Evolutionary conservation across 1,140 invertebrate species (phyloP), one percentile per base, ranked within the genome.

Genomic region (Aplysia californica): DNA sequence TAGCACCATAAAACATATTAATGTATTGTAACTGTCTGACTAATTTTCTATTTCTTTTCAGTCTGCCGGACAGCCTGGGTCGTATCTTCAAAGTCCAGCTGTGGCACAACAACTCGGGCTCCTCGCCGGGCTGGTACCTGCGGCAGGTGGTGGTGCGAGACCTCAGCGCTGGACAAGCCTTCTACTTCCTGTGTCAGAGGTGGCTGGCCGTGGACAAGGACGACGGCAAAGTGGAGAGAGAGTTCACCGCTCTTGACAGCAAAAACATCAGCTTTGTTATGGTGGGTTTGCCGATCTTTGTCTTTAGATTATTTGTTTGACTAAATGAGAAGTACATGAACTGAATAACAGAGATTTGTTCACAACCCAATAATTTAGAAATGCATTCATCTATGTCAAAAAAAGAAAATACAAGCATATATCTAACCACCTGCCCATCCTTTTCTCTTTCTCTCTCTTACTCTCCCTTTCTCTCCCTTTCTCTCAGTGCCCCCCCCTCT

Each of bases 161-260:
- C 77, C 74, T 86, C 33, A 87, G 82, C 66, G 79, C 80, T 86
- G 87, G 85, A 20, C 76, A 84, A 23, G 81, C 77, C 10, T 88
- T 84, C 68, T 88, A 87, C 76, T 90, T 89, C 77, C 79, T 88
- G 20, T 90, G 87, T 79, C 87, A 90, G 76, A 86, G 84, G 68
- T 90, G 89, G 89, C 83, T 90, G 31, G 89, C 87, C 29, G 89
- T 89, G 2, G 87, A 90, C 66, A 86, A 89, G 73, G 84, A 85
- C 39, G 89, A 90, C 82, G 89, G 88, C n/a, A 88, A 87, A 74
- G 88, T 90, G n/a, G 89, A 90, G 73, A 75, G 89, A 56, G 87
- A 90, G 71, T 83, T 90, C 71, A 84, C 86, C 80, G 83, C 81
- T 18, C 59, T 85, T 2, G 88, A 90, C 50, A 81, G 78, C 23